Conservation (phyloP, 2,113 vertebrate species). For the Garra rufa region DNA sequence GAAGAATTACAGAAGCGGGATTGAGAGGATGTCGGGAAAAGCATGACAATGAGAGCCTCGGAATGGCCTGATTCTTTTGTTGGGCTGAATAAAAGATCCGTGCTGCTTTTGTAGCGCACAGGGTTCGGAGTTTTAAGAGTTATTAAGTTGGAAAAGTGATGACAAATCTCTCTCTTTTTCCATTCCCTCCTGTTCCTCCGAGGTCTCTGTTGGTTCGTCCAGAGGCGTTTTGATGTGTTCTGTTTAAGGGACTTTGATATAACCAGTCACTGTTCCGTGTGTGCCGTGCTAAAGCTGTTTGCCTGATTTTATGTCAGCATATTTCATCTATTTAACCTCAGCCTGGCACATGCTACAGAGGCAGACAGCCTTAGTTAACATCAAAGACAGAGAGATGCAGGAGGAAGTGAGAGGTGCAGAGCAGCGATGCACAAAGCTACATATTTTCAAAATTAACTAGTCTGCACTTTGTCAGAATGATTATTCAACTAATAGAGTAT, state of each 20-base stretch:
- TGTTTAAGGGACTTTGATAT: neutral
- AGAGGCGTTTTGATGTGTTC: slow-evolving; percentile 26
- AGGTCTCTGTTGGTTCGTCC: slow-evolving; percentile 1
- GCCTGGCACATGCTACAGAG: neutral
- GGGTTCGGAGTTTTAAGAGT: slow-evolving; percentile 1
- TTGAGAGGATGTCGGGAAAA: slow-evolving; percentile 13
- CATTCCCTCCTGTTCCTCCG: neutral
- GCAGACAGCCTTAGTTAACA: slow-evolving; percentile 16
- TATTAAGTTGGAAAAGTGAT: slow-evolving; percentile 15
- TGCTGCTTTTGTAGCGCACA: neutral
- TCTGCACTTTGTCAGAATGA: neutral
- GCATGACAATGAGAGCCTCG: slow-evolving; percentile 14
- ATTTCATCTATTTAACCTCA: slow-evolving; percentile 37
- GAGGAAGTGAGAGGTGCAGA: neutral
- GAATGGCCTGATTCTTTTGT: slow-evolving; percentile 26
- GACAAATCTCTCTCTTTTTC: slow-evolving; percentile 22
- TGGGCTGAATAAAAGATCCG: neutral
- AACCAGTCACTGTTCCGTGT: neutral
- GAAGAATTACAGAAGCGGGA: slow-evolving; percentile 16
- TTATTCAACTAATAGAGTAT: neutral
- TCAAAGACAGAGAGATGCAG: slow-evolving; percentile 34
- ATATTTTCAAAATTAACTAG: neutral
- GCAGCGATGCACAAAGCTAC: neutral
- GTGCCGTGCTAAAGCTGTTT: slow-evolving; percentile 9
- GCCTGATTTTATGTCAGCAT: slow-evolving; percentile 33